Evolutionary conservation across 2,888 invertebrate species (phyloP), one percentile per base, ranked within the genome.

Genomic region (Chymomyza caudatula): DNA sequence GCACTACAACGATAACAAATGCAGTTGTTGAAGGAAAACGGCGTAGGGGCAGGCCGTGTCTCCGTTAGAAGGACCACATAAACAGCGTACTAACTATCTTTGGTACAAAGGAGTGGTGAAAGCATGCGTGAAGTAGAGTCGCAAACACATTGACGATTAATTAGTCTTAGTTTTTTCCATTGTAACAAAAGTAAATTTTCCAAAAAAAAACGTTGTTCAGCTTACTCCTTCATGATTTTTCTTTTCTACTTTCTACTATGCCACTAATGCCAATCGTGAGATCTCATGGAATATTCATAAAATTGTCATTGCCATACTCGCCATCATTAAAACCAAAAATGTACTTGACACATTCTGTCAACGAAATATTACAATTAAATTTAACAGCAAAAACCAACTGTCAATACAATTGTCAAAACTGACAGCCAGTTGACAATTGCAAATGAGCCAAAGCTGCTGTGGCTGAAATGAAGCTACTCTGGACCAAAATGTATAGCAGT

Each of bases 401-500:
- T 83, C 85, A 85, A 76, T 80, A 68, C 67, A 74, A 77, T 67
- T 83, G 82, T 73, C 84, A 68, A 47, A 42, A 22, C 63, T 71
- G 81, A 75, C 82, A 83, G 78, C 66, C 72, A 69, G 76, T 80
- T 83, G 85, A 80, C 81, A 85, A 71, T 80, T 67, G 84, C 69
- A 84, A 82, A 85, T 77, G 72, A 76, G 76, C 37, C 71, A 60
- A 42, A 65, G 57, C 43, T 51, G 17, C 19, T 13, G 51, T 20
- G 51, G 19, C 13, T 13, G n/a, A 76, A 74, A 77, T 60, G 76
- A 80, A 74, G 85, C 80, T 73, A 81, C 85, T 81, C 79, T 51
- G 65, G 49, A 63, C 65, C 72, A 76, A 67, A 78, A 85, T 88
- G 87, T 87, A 88, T 88, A 86, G 86, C 77, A 78, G 75, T 74